Evolutionary conservation across 1,140 invertebrate species (phyloP), one percentile per base, ranked within the genome.

Genomic region (Zophobas morio): DNA sequence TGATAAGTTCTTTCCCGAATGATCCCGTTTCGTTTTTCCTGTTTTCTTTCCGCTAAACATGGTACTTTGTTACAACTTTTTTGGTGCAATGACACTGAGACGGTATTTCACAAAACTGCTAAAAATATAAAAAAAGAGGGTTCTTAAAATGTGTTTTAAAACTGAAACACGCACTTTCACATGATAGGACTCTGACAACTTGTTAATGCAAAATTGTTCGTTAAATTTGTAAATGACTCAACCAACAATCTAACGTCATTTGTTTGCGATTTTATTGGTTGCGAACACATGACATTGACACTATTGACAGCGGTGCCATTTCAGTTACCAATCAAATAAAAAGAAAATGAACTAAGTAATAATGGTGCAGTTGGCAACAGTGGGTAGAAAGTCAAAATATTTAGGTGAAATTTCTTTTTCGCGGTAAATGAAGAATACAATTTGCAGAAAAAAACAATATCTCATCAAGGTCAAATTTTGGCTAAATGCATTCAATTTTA

Each of bases 1-100:
- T 70, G 86, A 86, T 37, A 89, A 83, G 80, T 84, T 86, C 47
- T 80, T 85, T 51, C 79, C 83, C n/a, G 81, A 84, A 76, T 85
- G 85, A 78, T 87, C 82, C 75, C 86, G 81, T 79, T 89, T 89
- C 0, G 86, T 78, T 39, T 81, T 82, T 46, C 88, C 82, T 63
- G 86, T 85, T 75, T 89, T 90, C 78, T 88, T 90, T 77, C 47
- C 71, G 20, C 54, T 35, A 53, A 56, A 73, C 71, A 73, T 87
- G 46, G 8, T 72, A 6, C 20, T 20, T 66, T 42, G 6, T 2
- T n/a, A 40, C 20, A 42, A 66, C 32, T 36, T n/a, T n/a, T n/a
- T 2, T 51, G 6, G 49, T 8, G 6, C 42, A 46, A 46, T n/a
- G 6, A 51, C 49, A n/a, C 4, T 51, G 20, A 2, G 20, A 51